A percentile compares a stretch with the other conserved stretches of the same genome.
phyloP scores from a whole-genome alignment of 2,888 invertebrate genomes.

The Noctua comes region DNA sequence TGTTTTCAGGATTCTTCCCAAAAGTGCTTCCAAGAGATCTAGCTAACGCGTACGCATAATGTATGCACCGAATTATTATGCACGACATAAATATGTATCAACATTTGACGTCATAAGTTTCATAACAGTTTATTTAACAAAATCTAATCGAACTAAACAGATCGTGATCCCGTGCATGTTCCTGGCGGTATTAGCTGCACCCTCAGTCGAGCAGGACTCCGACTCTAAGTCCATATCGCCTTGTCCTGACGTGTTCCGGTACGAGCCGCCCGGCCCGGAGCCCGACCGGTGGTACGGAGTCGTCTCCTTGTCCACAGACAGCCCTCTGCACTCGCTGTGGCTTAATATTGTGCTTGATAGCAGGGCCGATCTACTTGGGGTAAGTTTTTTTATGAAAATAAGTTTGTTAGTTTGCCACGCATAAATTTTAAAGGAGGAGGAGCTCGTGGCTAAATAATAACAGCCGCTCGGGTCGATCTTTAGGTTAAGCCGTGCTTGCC shows the following conservation, averaged over 20 bases:
- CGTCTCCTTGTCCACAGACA: conserved; percentile 89
- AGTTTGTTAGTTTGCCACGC: background rate
- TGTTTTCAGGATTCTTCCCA: background rate
- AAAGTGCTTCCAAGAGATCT: background rate
- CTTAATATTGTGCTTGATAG: conserved; percentile 90
- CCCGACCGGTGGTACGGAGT: conserved; percentile 91
- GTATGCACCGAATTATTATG: background rate
- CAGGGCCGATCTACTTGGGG: conserved; percentile 91
- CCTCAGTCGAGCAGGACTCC: conserved; percentile 73
- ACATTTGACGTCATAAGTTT: background rate
- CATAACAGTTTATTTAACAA: no score
- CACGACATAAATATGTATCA: background rate
- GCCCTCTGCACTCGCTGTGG: conserved; percentile 90
- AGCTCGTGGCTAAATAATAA: no score
- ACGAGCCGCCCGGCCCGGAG: conserved; percentile 88
- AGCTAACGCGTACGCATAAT: no score
- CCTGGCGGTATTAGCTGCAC: conserved; percentile 72
- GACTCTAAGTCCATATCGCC: conserved; percentile 81
- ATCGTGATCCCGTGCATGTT: conserved; percentile 69
- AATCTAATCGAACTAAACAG: conserved; percentile 58
- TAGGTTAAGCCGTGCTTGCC: no score
- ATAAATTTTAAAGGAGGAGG: no score
- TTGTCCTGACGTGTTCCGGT: conserved; percentile 91
- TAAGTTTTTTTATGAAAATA: conserved; percentile 74
- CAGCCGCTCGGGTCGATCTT: no score